Evolutionary conservation across 92 coral and sea anemone genomes (phyloP).

Genomic region (Parazoanthus swiftii): DNA sequence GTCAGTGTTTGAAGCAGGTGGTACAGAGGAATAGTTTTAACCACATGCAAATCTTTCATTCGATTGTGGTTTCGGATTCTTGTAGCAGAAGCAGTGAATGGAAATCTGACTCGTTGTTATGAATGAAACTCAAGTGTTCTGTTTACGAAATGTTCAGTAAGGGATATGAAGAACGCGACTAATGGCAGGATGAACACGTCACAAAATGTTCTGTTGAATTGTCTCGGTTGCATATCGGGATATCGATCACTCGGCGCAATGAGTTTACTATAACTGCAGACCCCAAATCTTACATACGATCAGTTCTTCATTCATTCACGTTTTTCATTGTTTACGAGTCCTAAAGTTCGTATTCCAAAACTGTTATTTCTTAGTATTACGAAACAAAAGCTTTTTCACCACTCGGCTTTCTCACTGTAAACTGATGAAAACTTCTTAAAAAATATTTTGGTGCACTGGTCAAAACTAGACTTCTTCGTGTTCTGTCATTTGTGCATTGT

Average conservation of each 20-base stretch:
- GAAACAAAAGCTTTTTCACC: background rate
- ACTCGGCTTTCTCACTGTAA: background rate
- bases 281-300: background rate
- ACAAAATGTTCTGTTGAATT: background rate
- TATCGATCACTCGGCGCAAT: slow-evolving; percentile 8
- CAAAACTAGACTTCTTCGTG: background rate
- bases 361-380: background rate
- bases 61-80: slow-evolving; percentile 10
- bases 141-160: slow-evolving; percentile 5
- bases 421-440: background rate
- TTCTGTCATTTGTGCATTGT: background rate
- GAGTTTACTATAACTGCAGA: slow-evolving; percentile 28
- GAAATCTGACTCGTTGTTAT: background rate
- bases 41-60: slow-evolving; percentile 17
- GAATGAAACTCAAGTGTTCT: slow-evolving; percentile 13
- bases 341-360: background rate
- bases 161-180: background rate
- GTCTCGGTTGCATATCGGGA: background rate
- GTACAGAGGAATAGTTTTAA: background rate
- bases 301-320: slow-evolving; percentile 10
- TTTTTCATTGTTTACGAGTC: background rate
- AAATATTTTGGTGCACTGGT: no score
- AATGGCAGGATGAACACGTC: background rate
- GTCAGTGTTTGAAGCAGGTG: background rate
- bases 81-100: slow-evolving; percentile 9